These are phyloP conservation scores for Elysia crispata DNA, from an alignment of 2,888 invertebrate species.

Conservation along the genomic window DNA sequence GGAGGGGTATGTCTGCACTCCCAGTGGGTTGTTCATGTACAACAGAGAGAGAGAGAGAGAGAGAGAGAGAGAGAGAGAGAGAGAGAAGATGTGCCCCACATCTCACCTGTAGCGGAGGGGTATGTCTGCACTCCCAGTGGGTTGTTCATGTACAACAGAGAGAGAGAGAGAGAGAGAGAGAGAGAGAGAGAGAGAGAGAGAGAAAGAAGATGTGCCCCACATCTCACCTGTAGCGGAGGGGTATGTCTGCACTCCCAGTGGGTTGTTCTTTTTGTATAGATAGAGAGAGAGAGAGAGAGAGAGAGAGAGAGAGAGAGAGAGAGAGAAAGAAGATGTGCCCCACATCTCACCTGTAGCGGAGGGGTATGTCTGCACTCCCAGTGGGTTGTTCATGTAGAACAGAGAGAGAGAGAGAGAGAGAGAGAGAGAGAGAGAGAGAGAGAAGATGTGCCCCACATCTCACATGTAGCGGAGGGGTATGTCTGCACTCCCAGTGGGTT, in stretches of 20 bases:
- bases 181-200: conserved; percentile 28
- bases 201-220: background rate
- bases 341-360: conserved; percentile 10
- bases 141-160: conserved; percentile 45
- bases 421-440: conserved; percentile 27
- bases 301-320: conserved; percentile 26
- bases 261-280: conserved; percentile 45
- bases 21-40: conserved; percentile 45
- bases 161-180: no score
- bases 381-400: conserved; percentile 46
- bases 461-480: conserved; percentile 11
- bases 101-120: background rate
- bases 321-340: background rate
- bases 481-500: background rate
- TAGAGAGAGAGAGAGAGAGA: no score
- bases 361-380: background rate
- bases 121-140: background rate
- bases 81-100: background rate
- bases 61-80: conserved; percentile 30
- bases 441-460: background rate
- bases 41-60: conserved; percentile 13
- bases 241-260: background rate
- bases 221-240: background rate
- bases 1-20: background rate
- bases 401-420: no score